A percentile compares a stretch with the other conserved stretches of the same genome.
These are phyloP conservation scores for Heliconius nattereri DNA, from an alignment of 1,140 invertebrate genomes.

Conservation along the genomic window DNA sequence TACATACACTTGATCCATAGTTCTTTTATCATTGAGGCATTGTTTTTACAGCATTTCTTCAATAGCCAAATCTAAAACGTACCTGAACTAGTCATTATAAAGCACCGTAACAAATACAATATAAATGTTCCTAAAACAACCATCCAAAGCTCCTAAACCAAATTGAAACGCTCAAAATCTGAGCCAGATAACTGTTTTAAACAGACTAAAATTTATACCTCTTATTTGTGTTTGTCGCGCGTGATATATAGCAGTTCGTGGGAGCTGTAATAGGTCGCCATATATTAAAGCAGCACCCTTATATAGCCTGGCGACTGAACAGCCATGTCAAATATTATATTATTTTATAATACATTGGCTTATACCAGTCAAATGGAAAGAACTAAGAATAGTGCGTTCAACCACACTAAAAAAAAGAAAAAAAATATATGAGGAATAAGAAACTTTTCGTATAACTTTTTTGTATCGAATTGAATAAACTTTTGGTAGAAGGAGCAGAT, in stretches of 20 bases:
- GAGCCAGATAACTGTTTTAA: conserved; percentile 48
- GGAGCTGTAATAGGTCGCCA: conserved; percentile 51
- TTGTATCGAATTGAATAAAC: too few relatives aligned
- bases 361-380: too few relatives aligned
- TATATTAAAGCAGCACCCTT: conserved; percentile 49
- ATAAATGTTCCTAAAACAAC: neutral
- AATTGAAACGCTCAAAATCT: conserved; percentile 41
- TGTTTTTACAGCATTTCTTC: too few relatives aligned
- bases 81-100: too few relatives aligned
- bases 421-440: too few relatives aligned
- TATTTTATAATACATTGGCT: too few relatives aligned
- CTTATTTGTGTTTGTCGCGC: conserved; percentile 58
- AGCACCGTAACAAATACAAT: neutral
- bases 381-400: too few relatives aligned
- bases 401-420: too few relatives aligned
- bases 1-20: too few relatives aligned
- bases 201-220: conserved; percentile 52
- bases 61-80: too few relatives aligned
- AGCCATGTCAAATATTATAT: neutral
- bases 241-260: conserved; percentile 53
- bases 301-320: conserved; percentile 25
- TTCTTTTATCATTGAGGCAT: too few relatives aligned
- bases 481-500: too few relatives aligned
- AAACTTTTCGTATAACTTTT: neutral
- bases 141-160: conserved; percentile 32